A percentile compares a stretch with the other conserved stretches of the same genome.
phyloP scores from a whole-genome alignment of 2,113 vertebrate species.

The Macrotus californicus region DNA sequence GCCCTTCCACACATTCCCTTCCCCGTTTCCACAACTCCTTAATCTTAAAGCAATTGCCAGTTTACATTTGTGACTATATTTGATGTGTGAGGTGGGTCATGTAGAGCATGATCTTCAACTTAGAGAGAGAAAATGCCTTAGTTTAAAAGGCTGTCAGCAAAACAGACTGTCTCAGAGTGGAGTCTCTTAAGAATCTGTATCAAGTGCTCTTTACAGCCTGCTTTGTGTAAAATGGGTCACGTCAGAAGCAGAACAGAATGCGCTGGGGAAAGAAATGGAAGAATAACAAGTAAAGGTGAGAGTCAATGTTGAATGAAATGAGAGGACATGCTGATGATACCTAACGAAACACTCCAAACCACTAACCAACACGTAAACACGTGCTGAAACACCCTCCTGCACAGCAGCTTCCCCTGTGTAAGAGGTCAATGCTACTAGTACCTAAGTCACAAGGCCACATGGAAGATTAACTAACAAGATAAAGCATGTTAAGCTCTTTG shows the following conservation, averaged over 20 bases:
- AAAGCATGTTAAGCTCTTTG: background rate
- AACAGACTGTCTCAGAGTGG: background rate
- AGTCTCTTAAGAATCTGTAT: background rate
- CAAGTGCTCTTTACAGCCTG: background rate
- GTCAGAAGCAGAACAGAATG: background rate
- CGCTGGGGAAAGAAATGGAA: background rate
- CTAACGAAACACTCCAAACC: background rate
- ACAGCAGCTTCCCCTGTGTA: background rate
- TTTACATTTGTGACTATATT: background rate
- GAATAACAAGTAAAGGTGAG: background rate
- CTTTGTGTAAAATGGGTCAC: background rate
- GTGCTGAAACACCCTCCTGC: background rate
- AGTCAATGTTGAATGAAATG: background rate
- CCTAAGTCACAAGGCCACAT: background rate
- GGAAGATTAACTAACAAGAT: background rate
- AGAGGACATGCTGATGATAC: background rate
- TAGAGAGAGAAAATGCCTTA: background rate
- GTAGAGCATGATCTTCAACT: background rate
- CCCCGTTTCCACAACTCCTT: no score
- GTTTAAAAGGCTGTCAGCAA: background rate
- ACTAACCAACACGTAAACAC: background rate
- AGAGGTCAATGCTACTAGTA: background rate
- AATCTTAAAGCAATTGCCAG: background rate
- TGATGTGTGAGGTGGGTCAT: background rate
- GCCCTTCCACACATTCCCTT: background rate